Conservation (phyloP, 2,888 invertebrate species). For the Cerastis leucographa region DNA sequence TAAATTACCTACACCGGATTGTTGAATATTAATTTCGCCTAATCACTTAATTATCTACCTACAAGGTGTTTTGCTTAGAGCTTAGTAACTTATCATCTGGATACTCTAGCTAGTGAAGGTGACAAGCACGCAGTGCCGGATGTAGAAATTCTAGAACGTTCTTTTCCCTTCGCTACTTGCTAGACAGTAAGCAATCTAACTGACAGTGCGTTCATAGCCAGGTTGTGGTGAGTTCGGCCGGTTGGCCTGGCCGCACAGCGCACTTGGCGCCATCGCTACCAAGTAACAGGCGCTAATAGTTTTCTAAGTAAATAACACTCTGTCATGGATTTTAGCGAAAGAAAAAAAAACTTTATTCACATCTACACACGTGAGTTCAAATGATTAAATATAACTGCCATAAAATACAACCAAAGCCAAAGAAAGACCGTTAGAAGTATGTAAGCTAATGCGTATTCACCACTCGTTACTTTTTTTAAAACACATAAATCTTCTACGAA, state of each 20-base stretch:
- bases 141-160: not conserved
- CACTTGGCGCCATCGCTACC: no score
- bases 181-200: no score
- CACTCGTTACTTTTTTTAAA: slow-evolving; percentile 67
- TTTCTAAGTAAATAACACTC: not conserved
- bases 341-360: slow-evolving; percentile 10
- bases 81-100: no score
- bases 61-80: no score
- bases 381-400: slow-evolving; percentile 71
- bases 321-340: not conserved
- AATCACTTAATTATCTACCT: no score
- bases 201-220: no score
- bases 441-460: slow-evolving; percentile 53
- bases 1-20: not conserved
- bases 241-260: no score
- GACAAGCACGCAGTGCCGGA: not conserved
- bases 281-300: not conserved
- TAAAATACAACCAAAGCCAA: slow-evolving; percentile 77
- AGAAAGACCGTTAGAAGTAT: slow-evolving; percentile 67
- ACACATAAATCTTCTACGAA: slow-evolving; percentile 68
- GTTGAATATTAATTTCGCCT: not conserved
- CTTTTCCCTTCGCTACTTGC: not conserved
- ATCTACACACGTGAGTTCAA: slow-evolving; percentile 27
- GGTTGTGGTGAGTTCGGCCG: no score
- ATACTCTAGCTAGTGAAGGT: not conserved